Evolutionary conservation across 2,888 invertebrate genomes (phyloP), one percentile per base, ranked within the genome.

Genomic region (Hedya salicella): DNA sequence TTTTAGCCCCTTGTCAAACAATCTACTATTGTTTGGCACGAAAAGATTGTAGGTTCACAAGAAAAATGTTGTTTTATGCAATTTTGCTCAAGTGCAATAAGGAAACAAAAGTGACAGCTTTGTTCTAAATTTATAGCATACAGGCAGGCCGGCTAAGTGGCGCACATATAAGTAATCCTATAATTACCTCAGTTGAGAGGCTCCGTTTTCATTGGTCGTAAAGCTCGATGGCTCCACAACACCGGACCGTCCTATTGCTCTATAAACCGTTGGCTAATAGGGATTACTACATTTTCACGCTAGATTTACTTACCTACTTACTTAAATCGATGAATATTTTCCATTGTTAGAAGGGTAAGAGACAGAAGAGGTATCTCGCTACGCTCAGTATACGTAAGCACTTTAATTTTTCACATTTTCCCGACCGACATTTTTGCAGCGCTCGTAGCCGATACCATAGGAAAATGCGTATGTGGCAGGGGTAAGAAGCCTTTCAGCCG

Each of bases 151-250:
- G 53, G 59, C 44, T 61, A 61, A 68, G 68, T 50, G 60, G 64
- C 39, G 54, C 61, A 69, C 71, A 72, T 84, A 80, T 84, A 83
- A 86, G 87, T 89, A 88, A 88, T 87, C 88, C 88, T 81, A 83
- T 89, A 89, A 89, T 89, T 86, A 87, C 84, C 80, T 81, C 78
- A 76, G 82, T 81, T 76, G 81, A 81, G 82, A 78, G 84, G 85
- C 84, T 85, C 80, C 81, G 81, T 80, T 87, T 88, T 89, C 87
- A 88, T 89, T 85, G 90, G 80, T 84, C 89, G 85, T 91, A 89
- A 89, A 91, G 82, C 82, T 80, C 79, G 81, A 89, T 86, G 82
- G 87, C 83, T 81, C 81, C 81, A 83, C 85, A 87, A 78, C 83
- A 77, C 75, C 76, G 81, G 83, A 80, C 86, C 81, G 75, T 81